These are phyloP conservation scores for Drosophila tropicalis DNA, from an alignment of 1,140 invertebrate species.

Conservation along the genomic window DNA sequence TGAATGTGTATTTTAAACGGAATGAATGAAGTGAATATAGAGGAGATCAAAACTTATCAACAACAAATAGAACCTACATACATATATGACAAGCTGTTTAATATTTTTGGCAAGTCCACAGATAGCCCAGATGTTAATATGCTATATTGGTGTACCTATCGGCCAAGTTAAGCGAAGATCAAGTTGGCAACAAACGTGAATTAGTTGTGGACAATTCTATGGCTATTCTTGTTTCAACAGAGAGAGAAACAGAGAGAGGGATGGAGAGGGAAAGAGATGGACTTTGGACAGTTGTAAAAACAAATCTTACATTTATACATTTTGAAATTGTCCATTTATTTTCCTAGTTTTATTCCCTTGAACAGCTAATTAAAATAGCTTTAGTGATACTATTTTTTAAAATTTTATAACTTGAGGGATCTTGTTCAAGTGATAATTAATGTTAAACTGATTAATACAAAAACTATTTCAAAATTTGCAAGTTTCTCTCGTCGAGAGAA, in stretches of 20 bases:
- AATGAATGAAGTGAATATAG: conserved; percentile 53
- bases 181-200: not conserved
- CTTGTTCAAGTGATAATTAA: too few relatives aligned
- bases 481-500: too few relatives aligned
- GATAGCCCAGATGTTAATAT: not conserved
- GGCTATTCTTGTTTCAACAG: not conserved
- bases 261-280: not conserved
- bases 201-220: not conserved
- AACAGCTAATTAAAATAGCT: not conserved
- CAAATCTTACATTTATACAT: not conserved
- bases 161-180: conserved; percentile 19
- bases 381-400: not conserved
- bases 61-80: not conserved
- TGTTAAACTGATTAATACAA: too few relatives aligned
- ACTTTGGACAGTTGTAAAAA: not conserved
- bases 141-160: conserved; percentile 21
- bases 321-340: not conserved
- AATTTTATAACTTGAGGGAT: not conserved
- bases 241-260: not conserved
- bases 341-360: not conserved
- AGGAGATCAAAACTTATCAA: not conserved
- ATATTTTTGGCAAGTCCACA: conserved; percentile 30
- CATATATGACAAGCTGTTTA: conserved; percentile 22
- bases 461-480: too few relatives aligned
- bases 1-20: conserved; percentile 15